Evolutionary conservation across 1,140 invertebrate species (phyloP).

Genomic region (Danaus plexippus): DNA sequence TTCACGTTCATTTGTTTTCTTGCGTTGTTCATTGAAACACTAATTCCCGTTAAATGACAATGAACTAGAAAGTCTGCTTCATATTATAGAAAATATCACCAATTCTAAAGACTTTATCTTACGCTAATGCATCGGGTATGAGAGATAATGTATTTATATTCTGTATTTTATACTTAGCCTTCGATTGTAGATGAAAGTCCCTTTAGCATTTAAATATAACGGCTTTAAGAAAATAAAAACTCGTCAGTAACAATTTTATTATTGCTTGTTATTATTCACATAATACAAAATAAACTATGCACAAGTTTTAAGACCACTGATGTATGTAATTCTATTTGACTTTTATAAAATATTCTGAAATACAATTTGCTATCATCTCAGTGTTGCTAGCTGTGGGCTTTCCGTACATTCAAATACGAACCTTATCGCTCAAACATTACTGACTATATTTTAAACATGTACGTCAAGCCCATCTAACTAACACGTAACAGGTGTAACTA

Average conservation of each 20-base stretch:
- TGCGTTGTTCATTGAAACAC: too few relatives aligned
- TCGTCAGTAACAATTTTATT: conserved; percentile 67
- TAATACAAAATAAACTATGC: conserved; percentile 75
- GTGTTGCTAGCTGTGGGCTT: conserved; percentile 24
- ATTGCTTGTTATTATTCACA: conserved; percentile 73
- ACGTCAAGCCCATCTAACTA: conserved; percentile 15
- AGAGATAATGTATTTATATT: too few relatives aligned
- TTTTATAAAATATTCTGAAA: conserved; percentile 61
- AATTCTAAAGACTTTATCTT: too few relatives aligned
- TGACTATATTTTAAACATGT: neutral
- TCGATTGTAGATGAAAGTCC: conserved; percentile 1
- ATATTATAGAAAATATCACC: too few relatives aligned
- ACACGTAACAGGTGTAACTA: conserved; percentile 34
- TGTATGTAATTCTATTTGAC: conserved; percentile 49
- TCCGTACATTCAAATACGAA: conserved; percentile 14
- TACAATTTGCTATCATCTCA: conserved; percentile 42
- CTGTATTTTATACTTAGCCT: too few relatives aligned
- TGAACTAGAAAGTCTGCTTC: too few relatives aligned
- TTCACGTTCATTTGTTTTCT: too few relatives aligned
- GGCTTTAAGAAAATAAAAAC: conserved; percentile 34
- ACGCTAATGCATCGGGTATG: too few relatives aligned
- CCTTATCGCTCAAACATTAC: neutral
- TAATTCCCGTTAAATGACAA: too few relatives aligned
- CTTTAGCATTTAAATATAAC: neutral
- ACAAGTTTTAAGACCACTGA: conserved; percentile 69